Evolutionary conservation across 2,888 invertebrate genomes (phyloP).

Genomic region (Gari tellinella): DNA sequence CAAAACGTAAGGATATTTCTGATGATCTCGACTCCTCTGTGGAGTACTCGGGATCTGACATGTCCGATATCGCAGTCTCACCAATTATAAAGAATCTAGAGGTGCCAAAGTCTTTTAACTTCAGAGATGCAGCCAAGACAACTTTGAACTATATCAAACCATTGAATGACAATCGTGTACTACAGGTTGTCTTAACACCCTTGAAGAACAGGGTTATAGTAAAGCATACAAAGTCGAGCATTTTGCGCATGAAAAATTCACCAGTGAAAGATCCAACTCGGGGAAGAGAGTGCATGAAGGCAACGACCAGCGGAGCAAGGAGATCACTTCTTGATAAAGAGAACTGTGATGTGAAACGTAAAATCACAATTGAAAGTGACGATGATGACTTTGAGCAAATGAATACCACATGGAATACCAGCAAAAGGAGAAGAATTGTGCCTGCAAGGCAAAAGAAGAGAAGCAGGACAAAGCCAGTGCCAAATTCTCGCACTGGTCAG

Average conservation of each 20-base stretch:
- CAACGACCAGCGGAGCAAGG: conserved; percentile 3
- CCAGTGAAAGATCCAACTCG: conserved; percentile 62
- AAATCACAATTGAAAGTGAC: conserved; percentile 6
- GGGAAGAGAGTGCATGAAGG: conserved; percentile 58
- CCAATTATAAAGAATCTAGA: neutral
- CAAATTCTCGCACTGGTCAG: conserved; percentile 35
- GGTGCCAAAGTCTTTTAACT: conserved; percentile 6
- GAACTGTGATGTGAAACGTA: conserved; percentile 51
- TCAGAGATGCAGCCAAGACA: conserved; percentile 8
- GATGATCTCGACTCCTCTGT: neutral
- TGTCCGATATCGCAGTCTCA: neutral
- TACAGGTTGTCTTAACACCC: conserved; percentile 70
- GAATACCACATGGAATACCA: conserved; percentile 43
- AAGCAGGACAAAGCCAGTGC: conserved; percentile 33
- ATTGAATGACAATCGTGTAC: conserved; percentile 56
- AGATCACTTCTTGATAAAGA: conserved; percentile 35
- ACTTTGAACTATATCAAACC: conserved; percentile 25
- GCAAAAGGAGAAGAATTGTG: conserved; percentile 45
- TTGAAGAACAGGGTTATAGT: conserved; percentile 59
- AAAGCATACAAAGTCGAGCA: conserved; percentile 75
- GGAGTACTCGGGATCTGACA: too few relatives aligned
- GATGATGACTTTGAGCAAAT: conserved; percentile 39
- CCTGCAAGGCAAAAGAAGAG: conserved; percentile 11
- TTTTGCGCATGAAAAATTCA: conserved; percentile 71
- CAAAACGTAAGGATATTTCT: neutral